phyloP scores from a whole-genome alignment of 1,140 invertebrate genomes.

The Eubasilissa regina region DNA sequence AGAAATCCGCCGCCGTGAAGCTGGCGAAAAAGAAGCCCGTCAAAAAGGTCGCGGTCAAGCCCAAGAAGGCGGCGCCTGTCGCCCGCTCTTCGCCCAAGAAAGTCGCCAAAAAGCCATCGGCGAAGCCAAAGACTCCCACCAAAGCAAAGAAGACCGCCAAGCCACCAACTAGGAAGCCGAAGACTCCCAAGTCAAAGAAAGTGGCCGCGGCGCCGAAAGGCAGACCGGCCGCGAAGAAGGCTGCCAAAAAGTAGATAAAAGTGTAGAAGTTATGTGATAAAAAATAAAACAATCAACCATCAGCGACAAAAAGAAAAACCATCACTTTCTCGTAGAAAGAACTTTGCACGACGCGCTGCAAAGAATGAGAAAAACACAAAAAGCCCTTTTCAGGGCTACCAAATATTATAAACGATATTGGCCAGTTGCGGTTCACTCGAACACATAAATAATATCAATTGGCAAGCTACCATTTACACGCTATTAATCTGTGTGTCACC shows the following conservation, averaged over 20 bases:
- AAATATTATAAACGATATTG: not conserved
- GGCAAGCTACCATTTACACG: no score
- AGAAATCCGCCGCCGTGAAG: conserved; percentile 41
- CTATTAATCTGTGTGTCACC: no score
- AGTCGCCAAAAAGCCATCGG: conserved; percentile 37
- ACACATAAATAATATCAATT: no score
- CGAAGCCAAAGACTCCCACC: conserved; percentile 6
- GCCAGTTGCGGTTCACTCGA: no score
- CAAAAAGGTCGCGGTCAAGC: conserved; percentile 45
- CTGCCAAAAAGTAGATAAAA: not conserved
- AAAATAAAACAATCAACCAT: no score
- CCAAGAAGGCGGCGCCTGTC: conserved; percentile 51
- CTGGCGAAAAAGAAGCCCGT: conserved; percentile 12
- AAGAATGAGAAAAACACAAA: conserved; percentile 34
- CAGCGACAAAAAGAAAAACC: not conserved
- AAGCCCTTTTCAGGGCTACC: conserved; percentile 56
- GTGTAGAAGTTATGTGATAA: not conserved
- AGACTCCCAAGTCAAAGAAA: conserved; percentile 56
- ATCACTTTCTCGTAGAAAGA: not conserved
- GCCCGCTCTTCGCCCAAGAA: conserved; percentile 25
- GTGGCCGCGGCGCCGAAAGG: conserved; percentile 33
- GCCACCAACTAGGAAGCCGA: conserved; percentile 53
- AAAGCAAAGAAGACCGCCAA: conserved; percentile 50
- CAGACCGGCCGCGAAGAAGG: not conserved
- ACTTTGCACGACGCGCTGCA: not conserved